Base-by-base conservation (phyloP, 1,140 invertebrate genomes). In the Euura saliciscinereae region DNA sequence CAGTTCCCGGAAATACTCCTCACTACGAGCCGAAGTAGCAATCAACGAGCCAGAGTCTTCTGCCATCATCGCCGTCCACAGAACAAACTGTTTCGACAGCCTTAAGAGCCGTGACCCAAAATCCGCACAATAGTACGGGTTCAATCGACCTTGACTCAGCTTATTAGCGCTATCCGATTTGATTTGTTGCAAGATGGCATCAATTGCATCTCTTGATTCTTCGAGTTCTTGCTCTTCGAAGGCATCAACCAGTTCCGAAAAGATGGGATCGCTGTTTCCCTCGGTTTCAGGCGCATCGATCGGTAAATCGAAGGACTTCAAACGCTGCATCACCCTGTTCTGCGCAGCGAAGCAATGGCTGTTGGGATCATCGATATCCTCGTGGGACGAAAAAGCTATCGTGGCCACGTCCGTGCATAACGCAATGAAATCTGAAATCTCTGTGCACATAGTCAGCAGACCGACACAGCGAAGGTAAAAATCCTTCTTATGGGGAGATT, bases 401-500 rank as follows among this genome's bases (percentile, higher is more conserved):
- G n/a, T n/a, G n/a, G n/a, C n/a, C n/a, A n/a, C n/a, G n/a, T n/a
- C n/a, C n/a, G n/a, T n/a, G n/a, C n/a, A 13, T 51, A 46, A 0
- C 75, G 66, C 11, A 71, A 65, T 7, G 74, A 74, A 7, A 74
- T 66, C n/a, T 13, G 66, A 6, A 74, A 65, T 13, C 4, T 68
- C 68, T 13, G n/a, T 70, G 5, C 45, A 69, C 11, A 28, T 70
- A 42, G 45, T 74, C 10, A 78, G 67, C 0, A 76, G 11, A 2
- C 68, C 78, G 4, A 76, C 10, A 43, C 74, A 77, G 6, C 78
- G 42, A 43, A 75, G 46, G 46, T 68, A 78, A 71, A 78, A 77
- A 65, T 78, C 74, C 67, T 78, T 77, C 3, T 70, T 65, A n/a
- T 67, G 13, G 8, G 68, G 42, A 10, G 7, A 64, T 66, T 72